Conservation (phyloP, 2,888 invertebrate species). For the Ctenicera cuprea region DNA sequence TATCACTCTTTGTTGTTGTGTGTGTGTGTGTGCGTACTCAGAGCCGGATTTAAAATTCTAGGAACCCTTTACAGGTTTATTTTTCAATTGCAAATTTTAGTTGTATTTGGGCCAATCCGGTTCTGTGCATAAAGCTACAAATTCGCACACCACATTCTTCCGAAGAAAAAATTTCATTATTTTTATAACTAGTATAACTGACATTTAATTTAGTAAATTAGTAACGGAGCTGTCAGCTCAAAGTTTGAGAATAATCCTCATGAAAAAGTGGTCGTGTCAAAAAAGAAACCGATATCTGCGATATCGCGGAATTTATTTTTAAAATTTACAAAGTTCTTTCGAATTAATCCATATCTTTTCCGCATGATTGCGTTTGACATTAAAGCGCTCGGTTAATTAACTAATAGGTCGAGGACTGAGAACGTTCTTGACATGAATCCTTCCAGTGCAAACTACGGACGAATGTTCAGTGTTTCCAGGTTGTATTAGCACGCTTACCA, state of each 20-base stretch:
- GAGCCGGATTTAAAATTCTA: background rate
- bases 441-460: slow-evolving; percentile 26
- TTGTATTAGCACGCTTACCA: slow-evolving; percentile 33
- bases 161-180: too few relatives aligned
- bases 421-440: slow-evolving; percentile 34
- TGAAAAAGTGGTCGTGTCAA: background rate
- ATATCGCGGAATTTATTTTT: slow-evolving; percentile 23
- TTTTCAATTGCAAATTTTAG: too few relatives aligned
- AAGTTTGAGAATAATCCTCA: background rate
- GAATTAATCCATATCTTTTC: slow-evolving; percentile 34
- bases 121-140: too few relatives aligned
- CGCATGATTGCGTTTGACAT: slow-evolving; percentile 35
- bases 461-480: slow-evolving; percentile 30
- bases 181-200: background rate
- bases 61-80: background rate
- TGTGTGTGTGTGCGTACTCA: background rate
- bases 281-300: slow-evolving; percentile 7
- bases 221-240: slow-evolving; percentile 22
- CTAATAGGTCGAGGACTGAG: slow-evolving; percentile 30
- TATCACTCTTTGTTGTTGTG: slow-evolving; percentile 21
- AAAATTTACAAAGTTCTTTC: slow-evolving; percentile 9
- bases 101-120: too few relatives aligned
- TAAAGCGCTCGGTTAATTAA: slow-evolving; percentile 42
- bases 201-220: slow-evolving; percentile 22
- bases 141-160: too few relatives aligned